Percentiles rank a stretch among this genome's conserved stretches.
Conservation (phyloP, 2,113 vertebrate genomes). For the Aegotheles bennettii region DNA sequence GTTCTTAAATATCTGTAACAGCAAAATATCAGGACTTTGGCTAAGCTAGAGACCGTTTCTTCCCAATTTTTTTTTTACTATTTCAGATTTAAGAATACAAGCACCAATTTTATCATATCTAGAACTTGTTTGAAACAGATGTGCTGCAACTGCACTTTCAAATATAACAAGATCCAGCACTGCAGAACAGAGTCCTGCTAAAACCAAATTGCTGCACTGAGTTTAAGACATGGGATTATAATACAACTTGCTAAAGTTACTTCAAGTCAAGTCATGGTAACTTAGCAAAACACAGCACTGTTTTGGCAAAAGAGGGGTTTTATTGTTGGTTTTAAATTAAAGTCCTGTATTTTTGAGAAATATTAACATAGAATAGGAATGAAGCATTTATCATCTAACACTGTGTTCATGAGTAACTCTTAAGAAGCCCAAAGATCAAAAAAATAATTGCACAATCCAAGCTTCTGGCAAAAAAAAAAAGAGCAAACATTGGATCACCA, state of each 20-base stretch:
- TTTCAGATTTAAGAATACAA: background rate
- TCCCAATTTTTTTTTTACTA: background rate
- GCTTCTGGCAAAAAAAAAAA: background rate
- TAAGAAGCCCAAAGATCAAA: background rate
- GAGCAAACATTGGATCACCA: background rate
- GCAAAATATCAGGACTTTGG: background rate
- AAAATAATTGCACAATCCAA: background rate
- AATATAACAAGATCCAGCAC: background rate
- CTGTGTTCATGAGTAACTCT: background rate
- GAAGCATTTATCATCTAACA: background rate
- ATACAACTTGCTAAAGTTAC: background rate
- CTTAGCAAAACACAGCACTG: background rate
- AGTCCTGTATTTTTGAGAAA: background rate
- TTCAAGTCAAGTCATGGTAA: background rate
- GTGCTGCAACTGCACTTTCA: background rate
- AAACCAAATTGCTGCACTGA: background rate
- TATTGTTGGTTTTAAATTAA: background rate
- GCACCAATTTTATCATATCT: background rate
- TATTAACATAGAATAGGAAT: background rate
- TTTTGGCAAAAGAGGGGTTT: background rate
- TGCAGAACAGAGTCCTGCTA: background rate
- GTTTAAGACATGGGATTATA: accelerated
- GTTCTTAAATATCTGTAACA: background rate
- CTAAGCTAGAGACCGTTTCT: background rate
- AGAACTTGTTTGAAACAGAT: background rate